Conservation (phyloP, 2,888 invertebrate genomes). For the Allophyes oxyacanthae region DNA sequence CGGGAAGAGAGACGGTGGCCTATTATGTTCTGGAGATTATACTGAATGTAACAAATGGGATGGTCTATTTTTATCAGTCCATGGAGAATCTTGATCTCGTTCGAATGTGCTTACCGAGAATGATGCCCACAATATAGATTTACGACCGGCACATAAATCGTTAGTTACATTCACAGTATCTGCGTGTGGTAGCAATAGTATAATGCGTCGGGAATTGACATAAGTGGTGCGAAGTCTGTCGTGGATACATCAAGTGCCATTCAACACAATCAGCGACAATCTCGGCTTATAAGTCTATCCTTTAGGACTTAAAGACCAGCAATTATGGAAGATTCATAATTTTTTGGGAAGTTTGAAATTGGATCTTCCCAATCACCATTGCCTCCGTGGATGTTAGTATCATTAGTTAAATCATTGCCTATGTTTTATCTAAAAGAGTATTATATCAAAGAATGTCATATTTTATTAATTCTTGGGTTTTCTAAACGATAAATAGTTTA, state of each 20-base stretch:
- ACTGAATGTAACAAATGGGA: too few species aligned
- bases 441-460: too few species aligned
- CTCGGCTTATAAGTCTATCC: conserved; percentile 11
- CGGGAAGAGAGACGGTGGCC: too few species aligned
- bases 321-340: conserved; percentile 1
- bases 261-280: conserved; percentile 10
- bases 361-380: too few species aligned
- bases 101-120: not conserved
- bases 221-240: conserved; percentile 29
- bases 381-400: too few species aligned
- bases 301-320: conserved; percentile 13
- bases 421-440: too few species aligned
- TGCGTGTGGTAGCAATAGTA: conserved; percentile 21
- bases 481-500: not conserved
- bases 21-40: too few species aligned
- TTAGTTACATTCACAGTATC: conserved; percentile 3
- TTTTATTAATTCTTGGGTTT: too few species aligned
- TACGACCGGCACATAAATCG: conserved; percentile 26
- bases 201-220: conserved; percentile 13
- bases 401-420: too few species aligned
- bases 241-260: conserved; percentile 37
- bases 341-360: too few species aligned
- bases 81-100: not conserved
- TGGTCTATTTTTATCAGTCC: too few species aligned
- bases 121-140: conserved; percentile 23